Evolutionary conservation across 2,888 invertebrate species (phyloP), one percentile per base, ranked within the genome.

Genomic region (Mylabris sibirica): DNA sequence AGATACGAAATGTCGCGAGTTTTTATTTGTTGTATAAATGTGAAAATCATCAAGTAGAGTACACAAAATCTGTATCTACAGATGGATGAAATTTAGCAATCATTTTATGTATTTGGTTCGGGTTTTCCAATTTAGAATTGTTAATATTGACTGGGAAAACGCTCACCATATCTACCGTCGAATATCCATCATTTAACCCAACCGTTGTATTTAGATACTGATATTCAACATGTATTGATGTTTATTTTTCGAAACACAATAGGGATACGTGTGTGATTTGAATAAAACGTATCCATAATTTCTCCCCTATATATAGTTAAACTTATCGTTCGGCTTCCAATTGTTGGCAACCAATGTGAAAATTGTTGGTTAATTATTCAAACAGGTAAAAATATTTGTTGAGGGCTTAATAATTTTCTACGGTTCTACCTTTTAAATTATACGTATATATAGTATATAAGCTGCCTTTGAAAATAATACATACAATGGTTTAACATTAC

Each of bases 251-350:
- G 73, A 76, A 53, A 71, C 76, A 80, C 78, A 79, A 80, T 79
- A 75, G 75, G 76, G 78, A 74, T 76, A 77, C 75, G 77, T 74
- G 70, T 75, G 75, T 72, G 79, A 79, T 78, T 78, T 79, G 79
- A 81, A 81, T 80, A 80, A 79, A 80, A 80, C 77, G 74, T 73
- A 70, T 72, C 76, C 76, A 73, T 17, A 44, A 44, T 44, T 44
- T 76, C 75, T 63, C 60, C 68, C 63, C 65, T 64, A 53, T 64
- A 60, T 44, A 35, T 44, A 44, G 41, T 59, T 60, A 61, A 66
- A 24, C 24, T 57, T 26, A 26, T 57, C 26, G 49, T 20, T 20
- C 49, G 11, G 4, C 26, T 26, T 11, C 26, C 67, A 69, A 65
- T 3, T 17, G 44, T 44, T 69, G 63, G 62, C 65, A 66, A 63